phyloP scores from a whole-genome alignment of 92 coral and sea anemone species.

The Virgularia gustaviana region DNA sequence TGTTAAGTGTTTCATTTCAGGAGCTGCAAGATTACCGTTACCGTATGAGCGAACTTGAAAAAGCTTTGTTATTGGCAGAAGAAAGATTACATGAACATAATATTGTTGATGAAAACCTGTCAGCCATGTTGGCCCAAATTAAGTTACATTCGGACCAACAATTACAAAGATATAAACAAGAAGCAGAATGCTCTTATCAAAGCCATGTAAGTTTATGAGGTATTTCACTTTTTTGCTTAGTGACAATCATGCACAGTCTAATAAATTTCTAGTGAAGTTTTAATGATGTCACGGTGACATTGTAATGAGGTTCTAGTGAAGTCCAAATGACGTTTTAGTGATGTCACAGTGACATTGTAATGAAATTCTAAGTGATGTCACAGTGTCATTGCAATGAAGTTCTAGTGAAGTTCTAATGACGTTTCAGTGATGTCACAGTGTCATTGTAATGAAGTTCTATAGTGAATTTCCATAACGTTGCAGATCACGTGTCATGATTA shows the following conservation, averaged over 20 bases:
- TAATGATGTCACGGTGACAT: too few relatives aligned
- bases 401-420: too few relatives aligned
- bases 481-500: too few relatives aligned
- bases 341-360: neutral
- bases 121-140: conserved; percentile 88
- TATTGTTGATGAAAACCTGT: conserved; percentile 89
- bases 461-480: too few relatives aligned
- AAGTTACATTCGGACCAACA: conserved; percentile 85
- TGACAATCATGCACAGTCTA: neutral
- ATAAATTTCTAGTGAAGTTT: too few relatives aligned
- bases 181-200: conserved; percentile 83
- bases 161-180: conserved; percentile 80
- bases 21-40: conserved; percentile 82
- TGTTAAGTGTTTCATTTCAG: conserved; percentile 45
- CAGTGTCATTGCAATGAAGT: too few relatives aligned
- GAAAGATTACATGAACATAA: conserved; percentile 91
- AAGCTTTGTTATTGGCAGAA: conserved; percentile 75
- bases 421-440: too few relatives aligned
- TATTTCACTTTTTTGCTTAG: neutral
- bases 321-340: neutral
- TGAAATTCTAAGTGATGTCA: too few relatives aligned
- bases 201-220: conserved; percentile 64
- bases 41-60: conserved; percentile 79
- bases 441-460: too few relatives aligned
- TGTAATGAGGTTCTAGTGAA: neutral